Evolutionary conservation across 1,140 invertebrate species (phyloP).

Genomic region (Formica selysi): DNA sequence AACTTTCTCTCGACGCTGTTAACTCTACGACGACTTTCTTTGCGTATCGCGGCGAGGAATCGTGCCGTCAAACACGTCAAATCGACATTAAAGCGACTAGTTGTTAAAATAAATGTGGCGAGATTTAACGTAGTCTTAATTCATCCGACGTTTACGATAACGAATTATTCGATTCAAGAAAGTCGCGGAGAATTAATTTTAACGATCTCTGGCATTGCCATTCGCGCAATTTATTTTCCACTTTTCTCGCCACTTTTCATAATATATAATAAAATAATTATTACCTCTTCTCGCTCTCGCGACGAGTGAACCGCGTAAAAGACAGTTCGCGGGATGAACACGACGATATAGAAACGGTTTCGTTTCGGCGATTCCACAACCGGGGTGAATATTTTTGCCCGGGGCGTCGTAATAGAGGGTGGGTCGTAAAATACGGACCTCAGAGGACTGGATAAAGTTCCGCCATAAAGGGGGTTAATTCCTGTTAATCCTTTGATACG

Average conservation of each 20-base stretch:
- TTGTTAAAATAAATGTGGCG: conserved; percentile 15
- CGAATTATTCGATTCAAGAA: conserved; percentile 5
- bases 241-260: too few species aligned
- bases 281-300: neutral
- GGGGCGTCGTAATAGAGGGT: neutral
- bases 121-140: neutral
- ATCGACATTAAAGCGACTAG: conserved; percentile 25
- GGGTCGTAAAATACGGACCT: conserved; percentile 65
- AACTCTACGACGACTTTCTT: conserved; percentile 47
- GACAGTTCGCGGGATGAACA: neutral
- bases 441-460: conserved; percentile 64
- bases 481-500: conserved; percentile 70
- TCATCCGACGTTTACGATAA: conserved; percentile 1
- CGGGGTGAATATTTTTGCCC: conserved; percentile 39
- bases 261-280: too few species aligned
- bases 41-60: conserved; percentile 42
- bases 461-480: conserved; percentile 65
- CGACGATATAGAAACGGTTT: conserved; percentile 14
- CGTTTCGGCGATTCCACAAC: conserved; percentile 34
- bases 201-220: neutral
- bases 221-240: neutral
- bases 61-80: conserved; percentile 31
- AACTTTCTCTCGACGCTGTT: conserved; percentile 46
- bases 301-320: conserved; percentile 2
- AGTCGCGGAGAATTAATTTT: conserved; percentile 24